Evolutionary conservation across 2,888 invertebrate species (phyloP).

Genomic region (Teleiodes luculella): DNA sequence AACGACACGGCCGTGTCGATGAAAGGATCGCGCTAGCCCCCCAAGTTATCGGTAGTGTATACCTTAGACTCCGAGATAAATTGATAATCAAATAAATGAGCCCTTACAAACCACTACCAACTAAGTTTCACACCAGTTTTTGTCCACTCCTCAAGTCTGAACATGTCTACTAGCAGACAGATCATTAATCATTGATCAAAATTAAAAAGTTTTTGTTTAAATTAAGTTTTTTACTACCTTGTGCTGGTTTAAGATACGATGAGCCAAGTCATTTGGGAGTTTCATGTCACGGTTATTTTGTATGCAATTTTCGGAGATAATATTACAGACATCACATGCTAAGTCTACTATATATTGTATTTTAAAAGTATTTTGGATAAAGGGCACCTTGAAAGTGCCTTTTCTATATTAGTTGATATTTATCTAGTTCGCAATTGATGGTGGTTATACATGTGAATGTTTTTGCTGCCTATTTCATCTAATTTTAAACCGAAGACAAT

Average conservation of each 20-base stretch:
- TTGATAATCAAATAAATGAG: neutral
- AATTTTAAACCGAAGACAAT: too few species aligned
- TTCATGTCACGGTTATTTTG: neutral
- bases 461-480: too few species aligned
- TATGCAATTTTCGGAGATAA: slow-evolving; percentile 2
- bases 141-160: slow-evolving; percentile 30
- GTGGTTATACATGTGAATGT: too few species aligned
- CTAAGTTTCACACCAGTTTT: slow-evolving; percentile 1
- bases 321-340: neutral
- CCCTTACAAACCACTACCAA: neutral
- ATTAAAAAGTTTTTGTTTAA: slow-evolving; percentile 16
- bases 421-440: too few species aligned
- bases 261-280: neutral
- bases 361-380: neutral
- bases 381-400: too few species aligned
- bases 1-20: too few species aligned
- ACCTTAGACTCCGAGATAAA: neutral
- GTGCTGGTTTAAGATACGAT: neutral
- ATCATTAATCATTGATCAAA: slow-evolving; percentile 15
- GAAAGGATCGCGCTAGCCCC: too few species aligned
- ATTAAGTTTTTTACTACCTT: slow-evolving; percentile 6
- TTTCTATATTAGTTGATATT: too few species aligned
- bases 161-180: neutral
- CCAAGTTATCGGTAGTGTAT: too few species aligned
- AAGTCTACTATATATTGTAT: neutral